phyloP scores from a whole-genome alignment of 2,113 vertebrate genomes.

The Phainopepla nitens region DNA sequence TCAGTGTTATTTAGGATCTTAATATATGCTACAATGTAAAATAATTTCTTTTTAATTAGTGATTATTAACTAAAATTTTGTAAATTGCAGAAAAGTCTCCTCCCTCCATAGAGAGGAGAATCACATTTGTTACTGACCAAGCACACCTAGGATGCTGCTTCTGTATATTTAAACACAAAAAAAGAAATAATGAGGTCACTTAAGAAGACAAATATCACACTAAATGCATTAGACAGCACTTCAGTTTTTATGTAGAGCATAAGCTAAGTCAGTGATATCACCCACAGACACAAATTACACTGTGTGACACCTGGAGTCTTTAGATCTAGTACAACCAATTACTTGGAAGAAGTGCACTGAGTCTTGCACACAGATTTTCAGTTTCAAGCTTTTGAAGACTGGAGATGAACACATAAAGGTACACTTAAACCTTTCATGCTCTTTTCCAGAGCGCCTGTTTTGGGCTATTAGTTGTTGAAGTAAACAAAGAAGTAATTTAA shows the following conservation, averaged over 20 bases:
- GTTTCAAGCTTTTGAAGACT: background rate
- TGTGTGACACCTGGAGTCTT: background rate
- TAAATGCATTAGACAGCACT: background rate
- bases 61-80: background rate
- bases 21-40: background rate
- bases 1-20: background rate
- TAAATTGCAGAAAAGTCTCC: background rate
- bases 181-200: slow-evolving; percentile 5
- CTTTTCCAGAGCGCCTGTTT: background rate
- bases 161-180: background rate
- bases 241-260: background rate
- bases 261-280: background rate
- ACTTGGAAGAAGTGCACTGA: background rate
- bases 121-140: background rate
- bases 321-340: background rate
- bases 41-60: background rate
- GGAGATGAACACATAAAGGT: background rate
- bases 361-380: background rate
- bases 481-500: background rate
- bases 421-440: background rate
- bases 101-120: background rate
- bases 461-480: background rate
- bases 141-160: background rate
- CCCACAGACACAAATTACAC: background rate
- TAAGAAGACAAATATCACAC: background rate